Conservation (phyloP, 2,113 vertebrate genomes). For the Thermophis baileyi region DNA sequence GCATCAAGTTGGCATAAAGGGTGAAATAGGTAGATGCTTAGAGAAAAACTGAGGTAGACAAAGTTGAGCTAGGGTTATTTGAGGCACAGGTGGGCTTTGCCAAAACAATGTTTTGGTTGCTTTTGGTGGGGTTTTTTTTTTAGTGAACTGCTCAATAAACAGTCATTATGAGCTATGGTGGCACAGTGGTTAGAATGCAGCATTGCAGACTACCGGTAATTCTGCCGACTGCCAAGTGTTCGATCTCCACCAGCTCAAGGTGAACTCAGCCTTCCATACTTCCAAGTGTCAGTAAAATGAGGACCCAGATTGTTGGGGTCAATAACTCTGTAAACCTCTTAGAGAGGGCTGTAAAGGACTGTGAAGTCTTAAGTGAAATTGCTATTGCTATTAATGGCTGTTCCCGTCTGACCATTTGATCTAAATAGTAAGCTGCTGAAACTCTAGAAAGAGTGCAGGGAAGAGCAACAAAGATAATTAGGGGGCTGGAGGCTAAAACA, state of each 20-base stretch:
- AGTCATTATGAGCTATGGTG: constrained; percentile 41
- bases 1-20: background rate
- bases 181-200: background rate
- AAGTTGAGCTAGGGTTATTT: constrained; percentile 39
- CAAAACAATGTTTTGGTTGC: constrained; percentile 59
- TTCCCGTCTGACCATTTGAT: too few species aligned
- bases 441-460: too few species aligned
- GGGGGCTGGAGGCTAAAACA: too few species aligned
- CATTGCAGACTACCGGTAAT: too few species aligned
- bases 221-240: background rate
- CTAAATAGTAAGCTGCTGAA: too few species aligned
- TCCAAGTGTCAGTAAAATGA: too few species aligned
- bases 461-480: too few species aligned
- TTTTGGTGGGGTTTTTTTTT: background rate
- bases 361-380: background rate
- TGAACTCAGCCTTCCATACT: background rate
- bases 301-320: background rate
- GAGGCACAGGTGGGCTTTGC: constrained; percentile 65
- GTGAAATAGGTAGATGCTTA: background rate
- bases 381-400: too few species aligned
- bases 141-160: constrained; percentile 66
- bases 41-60: background rate
- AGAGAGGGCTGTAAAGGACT: too few species aligned
- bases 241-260: too few species aligned
- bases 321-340: background rate